Percentiles rank a stretch among this genome's conserved stretches.
phyloP scores from a whole-genome alignment of 1,140 invertebrate genomes.

The Anastatus disparis region DNA sequence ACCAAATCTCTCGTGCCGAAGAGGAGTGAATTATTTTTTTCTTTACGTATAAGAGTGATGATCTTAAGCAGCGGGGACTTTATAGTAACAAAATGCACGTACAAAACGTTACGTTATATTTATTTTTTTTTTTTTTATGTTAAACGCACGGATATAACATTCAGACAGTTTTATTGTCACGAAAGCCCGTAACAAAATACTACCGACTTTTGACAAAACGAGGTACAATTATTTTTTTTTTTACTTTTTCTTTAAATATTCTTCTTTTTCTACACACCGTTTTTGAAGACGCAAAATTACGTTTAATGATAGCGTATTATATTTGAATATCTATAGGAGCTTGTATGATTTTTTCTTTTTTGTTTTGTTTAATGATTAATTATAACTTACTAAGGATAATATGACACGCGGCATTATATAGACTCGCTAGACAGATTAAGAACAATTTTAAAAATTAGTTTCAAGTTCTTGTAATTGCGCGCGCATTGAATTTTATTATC shows the following conservation, averaged over 20 bases:
- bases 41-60: constrained; percentile 39
- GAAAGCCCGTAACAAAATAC: constrained; percentile 48
- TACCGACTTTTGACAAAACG: constrained; percentile 36
- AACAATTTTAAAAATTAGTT: constrained; percentile 21
- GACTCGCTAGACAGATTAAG: constrained; percentile 22
- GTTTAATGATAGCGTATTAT: constrained; percentile 50
- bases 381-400: constrained; percentile 29
- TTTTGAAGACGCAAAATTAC: constrained; percentile 41
- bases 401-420: constrained; percentile 46
- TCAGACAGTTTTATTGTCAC: constrained; percentile 61
- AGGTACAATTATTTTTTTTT: constrained; percentile 16
- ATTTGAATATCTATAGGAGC: constrained; percentile 59
- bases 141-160: constrained; percentile 48
- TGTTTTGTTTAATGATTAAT: constrained; percentile 25
- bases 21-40: constrained; percentile 36
- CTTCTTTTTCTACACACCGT: constrained; percentile 25
- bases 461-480: background rate
- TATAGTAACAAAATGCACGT: constrained; percentile 48
- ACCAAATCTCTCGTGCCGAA: constrained; percentile 35
- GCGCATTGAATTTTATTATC: constrained; percentile 28
- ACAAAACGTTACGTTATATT: constrained; percentile 46
- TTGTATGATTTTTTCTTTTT: constrained; percentile 19
- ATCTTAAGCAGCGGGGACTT: constrained; percentile 27
- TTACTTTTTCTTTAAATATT: constrained; percentile 18
- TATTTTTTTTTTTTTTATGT: constrained; percentile 33